Percentiles rank a stretch among this genome's conserved stretches.
Evolutionary conservation across 1,140 invertebrate genomes (phyloP).

Genomic region (Solenopsis fugax): DNA sequence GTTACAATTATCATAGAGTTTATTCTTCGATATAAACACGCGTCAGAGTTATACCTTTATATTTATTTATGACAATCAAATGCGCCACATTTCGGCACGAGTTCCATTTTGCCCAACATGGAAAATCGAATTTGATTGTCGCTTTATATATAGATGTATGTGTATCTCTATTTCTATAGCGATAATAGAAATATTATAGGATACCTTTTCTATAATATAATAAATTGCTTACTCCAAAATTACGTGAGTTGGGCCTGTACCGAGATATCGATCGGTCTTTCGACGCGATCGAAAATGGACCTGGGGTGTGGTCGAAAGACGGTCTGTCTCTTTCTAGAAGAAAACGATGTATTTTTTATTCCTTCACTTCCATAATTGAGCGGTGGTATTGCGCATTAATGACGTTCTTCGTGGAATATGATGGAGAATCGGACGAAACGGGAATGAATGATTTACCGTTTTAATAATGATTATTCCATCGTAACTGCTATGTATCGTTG

Average conservation of each 20-base stretch:
- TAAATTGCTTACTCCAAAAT: neutral
- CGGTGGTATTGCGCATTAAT: neutral
- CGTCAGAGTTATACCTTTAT: neutral
- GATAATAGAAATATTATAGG: neutral
- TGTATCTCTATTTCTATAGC: neutral
- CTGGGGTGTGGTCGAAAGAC: constrained; percentile 69
- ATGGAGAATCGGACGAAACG: constrained; percentile 7
- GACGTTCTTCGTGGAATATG: constrained; percentile 5
- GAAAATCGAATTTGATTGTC: neutral
- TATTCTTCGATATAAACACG: neutral
- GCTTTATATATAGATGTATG: neutral
- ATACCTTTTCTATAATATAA: neutral
- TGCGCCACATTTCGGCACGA: neutral
- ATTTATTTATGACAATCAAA: neutral
- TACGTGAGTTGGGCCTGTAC: neutral
- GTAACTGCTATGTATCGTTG: neutral
- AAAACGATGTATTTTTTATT: constrained; percentile 10
- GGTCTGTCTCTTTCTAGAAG: neutral
- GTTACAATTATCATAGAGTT: neutral
- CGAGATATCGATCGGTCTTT: constrained; percentile 64
- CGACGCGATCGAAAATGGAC: constrained; percentile 64
- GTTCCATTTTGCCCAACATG: neutral
- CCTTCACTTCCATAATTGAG: neutral
- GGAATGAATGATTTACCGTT: constrained; percentile 10
- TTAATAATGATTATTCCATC: neutral